Evolutionary conservation across 2,888 invertebrate species (phyloP).

Genomic region (Steromphala cineraria): DNA sequence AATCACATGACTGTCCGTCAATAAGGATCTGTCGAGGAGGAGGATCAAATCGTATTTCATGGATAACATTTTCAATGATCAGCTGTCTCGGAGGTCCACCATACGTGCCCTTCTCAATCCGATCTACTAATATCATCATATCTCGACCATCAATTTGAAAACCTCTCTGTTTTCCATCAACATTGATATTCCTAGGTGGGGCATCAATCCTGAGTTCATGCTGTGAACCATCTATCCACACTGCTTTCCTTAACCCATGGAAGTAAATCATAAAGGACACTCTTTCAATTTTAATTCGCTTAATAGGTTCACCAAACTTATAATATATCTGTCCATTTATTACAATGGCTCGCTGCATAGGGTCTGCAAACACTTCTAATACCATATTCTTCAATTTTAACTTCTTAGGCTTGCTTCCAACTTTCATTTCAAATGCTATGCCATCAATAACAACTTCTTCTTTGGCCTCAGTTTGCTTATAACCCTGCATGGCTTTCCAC

Average conservation of each 20-base stretch:
- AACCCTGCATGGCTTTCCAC: conserved; percentile 54
- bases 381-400: conserved; percentile 27
- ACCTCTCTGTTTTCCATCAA: conserved; percentile 87
- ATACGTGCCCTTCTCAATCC: conserved; percentile 81
- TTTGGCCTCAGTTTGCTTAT: conserved; percentile 50
- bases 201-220: conserved; percentile 71
- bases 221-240: conserved; percentile 72
- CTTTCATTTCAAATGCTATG: conserved; percentile 61
- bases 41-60: conserved; percentile 86
- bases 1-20: conserved; percentile 69
- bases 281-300: conserved; percentile 54
- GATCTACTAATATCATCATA: conserved; percentile 88
- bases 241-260: conserved; percentile 61
- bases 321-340: conserved; percentile 66
- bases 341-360: conserved; percentile 56
- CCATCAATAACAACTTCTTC: conserved; percentile 70
- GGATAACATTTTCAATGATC: conserved; percentile 85
- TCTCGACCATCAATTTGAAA: conserved; percentile 88
- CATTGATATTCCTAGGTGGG: conserved; percentile 80
- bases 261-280: conserved; percentile 58
- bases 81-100: conserved; percentile 89
- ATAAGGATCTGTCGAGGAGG: conserved; percentile 95
- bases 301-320: conserved; percentile 66
- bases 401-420: conserved; percentile 49
- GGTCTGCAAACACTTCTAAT: conserved; percentile 47